phyloP scores from a whole-genome alignment of 2,797 vertebrate genomes.

The Cossypha heuglini region DNA sequence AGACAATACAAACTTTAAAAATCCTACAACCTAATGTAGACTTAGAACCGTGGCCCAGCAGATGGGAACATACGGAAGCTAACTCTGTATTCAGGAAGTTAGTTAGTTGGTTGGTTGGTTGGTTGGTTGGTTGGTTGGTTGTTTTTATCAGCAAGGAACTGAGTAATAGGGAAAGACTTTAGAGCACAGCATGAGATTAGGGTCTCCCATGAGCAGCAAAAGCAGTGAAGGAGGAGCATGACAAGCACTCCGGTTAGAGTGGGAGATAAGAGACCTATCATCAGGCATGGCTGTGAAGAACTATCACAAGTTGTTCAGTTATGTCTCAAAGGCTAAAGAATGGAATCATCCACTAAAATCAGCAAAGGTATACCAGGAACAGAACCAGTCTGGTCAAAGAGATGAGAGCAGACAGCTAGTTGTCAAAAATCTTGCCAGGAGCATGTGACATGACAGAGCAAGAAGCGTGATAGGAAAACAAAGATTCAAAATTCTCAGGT shows the following conservation, averaged over 20 bases:
- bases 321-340: neutral
- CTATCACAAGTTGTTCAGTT: neutral
- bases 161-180: neutral
- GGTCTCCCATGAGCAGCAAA: neutral
- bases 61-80: neutral
- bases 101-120: neutral
- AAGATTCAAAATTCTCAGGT: neutral
- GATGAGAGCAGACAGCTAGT: neutral
- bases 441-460: neutral
- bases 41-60: neutral
- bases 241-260: neutral
- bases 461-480: neutral
- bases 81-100: neutral
- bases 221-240: neutral
- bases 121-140: too few relatives aligned
- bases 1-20: neutral
- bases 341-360: neutral
- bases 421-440: constrained; percentile 3
- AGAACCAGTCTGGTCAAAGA: neutral
- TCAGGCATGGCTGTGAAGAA: neutral
- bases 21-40: neutral
- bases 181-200: neutral
- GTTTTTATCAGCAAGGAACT: neutral
- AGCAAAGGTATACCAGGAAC: neutral
- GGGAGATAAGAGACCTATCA: neutral